These are phyloP conservation scores for Clanis bilineata DNA, from an alignment of 2,888 invertebrate species.

Conservation along the genomic window DNA sequence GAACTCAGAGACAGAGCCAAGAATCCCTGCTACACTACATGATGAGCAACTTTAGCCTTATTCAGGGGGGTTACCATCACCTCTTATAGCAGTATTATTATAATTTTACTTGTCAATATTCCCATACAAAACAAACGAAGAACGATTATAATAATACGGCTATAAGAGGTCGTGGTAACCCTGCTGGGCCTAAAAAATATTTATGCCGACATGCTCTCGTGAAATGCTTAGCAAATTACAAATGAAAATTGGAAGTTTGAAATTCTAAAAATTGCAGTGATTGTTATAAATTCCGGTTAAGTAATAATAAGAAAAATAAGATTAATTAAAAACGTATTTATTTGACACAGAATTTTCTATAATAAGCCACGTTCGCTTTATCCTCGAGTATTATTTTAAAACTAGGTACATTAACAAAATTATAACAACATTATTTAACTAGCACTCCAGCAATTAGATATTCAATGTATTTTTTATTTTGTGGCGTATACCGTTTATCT, in stretches of 20 bases:
- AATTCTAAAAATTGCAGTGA: too few species aligned
- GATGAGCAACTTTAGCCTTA: not conserved
- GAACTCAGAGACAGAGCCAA: slow-evolving; percentile 38
- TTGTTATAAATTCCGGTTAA: not conserved
- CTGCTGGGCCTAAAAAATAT: too few species aligned
- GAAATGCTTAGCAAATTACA: not conserved
- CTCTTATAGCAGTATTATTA: too few species aligned
- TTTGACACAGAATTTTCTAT: not conserved
- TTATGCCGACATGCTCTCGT: too few species aligned
- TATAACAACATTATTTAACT: not conserved
- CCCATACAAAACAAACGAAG: too few species aligned
- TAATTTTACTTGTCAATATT: too few species aligned
- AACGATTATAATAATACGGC: too few species aligned
- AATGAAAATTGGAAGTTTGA: not conserved
- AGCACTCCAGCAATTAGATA: not conserved
- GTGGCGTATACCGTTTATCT: not conserved
- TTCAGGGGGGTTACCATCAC: too few species aligned
- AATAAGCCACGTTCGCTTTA: not conserved
- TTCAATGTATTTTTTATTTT: not conserved
- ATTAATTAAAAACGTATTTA: not conserved
- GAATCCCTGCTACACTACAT: slow-evolving; percentile 29
- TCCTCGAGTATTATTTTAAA: too few species aligned
- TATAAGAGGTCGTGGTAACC: too few species aligned
- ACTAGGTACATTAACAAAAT: not conserved
- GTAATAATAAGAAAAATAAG: not conserved